A percentile compares a stretch with the other conserved stretches of the same genome.
Conservation (phyloP, 2,113 vertebrate genomes). For the Megaptera novaeangliae region DNA sequence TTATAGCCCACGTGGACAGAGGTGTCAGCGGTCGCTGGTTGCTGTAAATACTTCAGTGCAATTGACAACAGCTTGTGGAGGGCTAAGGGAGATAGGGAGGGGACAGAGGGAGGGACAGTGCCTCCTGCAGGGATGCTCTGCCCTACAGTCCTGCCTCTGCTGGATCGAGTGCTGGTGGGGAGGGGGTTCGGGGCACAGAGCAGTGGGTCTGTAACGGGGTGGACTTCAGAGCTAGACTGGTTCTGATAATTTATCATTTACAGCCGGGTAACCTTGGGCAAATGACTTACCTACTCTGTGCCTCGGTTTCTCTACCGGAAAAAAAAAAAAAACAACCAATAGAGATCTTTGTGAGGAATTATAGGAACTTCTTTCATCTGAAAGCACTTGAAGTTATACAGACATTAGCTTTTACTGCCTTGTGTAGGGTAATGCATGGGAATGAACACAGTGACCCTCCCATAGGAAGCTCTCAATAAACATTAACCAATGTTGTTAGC, state of each 20-base stretch:
- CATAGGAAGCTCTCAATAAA: constrained; percentile 33
- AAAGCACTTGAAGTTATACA: constrained; percentile 1
- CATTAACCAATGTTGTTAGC: constrained; percentile 33
- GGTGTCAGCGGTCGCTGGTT: constrained; percentile 65
- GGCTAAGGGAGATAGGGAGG: constrained; percentile 67
- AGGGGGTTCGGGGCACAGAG: neutral
- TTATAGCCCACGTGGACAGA: constrained; percentile 74
- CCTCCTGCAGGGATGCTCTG: constrained; percentile 23
- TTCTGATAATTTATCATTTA: neutral
- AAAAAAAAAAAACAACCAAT: neutral
- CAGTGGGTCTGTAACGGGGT: neutral
- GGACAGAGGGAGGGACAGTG: neutral
- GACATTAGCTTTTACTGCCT: constrained; percentile 17
- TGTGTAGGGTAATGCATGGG: constrained; percentile 16
- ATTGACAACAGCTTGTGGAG: constrained; percentile 74
- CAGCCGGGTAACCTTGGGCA: neutral
- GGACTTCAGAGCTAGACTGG: neutral
- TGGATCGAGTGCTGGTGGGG: neutral
- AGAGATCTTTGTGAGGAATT: constrained; percentile 35
- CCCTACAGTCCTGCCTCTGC: neutral
- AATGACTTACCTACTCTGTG: neutral
- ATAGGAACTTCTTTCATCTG: constrained; percentile 28
- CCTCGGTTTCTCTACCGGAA: neutral
- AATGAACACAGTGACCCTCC: constrained; percentile 36
- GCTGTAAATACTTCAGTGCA: constrained; percentile 75